Evolutionary conservation across 2,888 invertebrate genomes (phyloP), one percentile per base, ranked within the genome.

Genomic region (Lamproptera curius): DNA sequence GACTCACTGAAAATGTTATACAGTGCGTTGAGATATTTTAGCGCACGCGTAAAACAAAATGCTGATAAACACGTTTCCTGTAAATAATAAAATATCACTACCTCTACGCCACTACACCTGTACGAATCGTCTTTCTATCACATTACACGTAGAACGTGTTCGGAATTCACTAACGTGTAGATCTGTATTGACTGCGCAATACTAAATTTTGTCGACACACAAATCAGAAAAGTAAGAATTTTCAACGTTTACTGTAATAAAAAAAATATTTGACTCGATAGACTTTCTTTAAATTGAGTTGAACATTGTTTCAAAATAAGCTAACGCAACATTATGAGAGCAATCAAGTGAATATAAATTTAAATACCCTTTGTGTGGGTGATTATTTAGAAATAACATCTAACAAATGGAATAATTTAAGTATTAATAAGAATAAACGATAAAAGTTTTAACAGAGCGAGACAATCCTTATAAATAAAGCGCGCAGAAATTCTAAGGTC

Each of bases 41-140:
- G n/a, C n/a, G n/a, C n/a, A n/a, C n/a, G n/a, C n/a, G n/a, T n/a
- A n/a, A n/a, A n/a, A n/a, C n/a, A 15, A 31, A 31, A 15, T 28
- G 9, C 41, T 31, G 41, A 33, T 41, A 16, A 35, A 23, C 20
- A 15, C 23, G 36, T 23, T 43, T 35, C 36, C 36, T 36, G 36
- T 43, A 43, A 42, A 43, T 43, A 43, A 35, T 43, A 43, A 43
- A 43, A 43, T 43, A 43, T 43, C 43, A 36, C n/a, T 43, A 26
- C 14, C 3, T 34, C 8, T 15, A 28, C 16, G 17, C 14, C 2
- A 31, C 10, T 10, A 41, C 15, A 40, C 13, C 11, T 13, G n/a
- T 16, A 3, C 26, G 36, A 23, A 26, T 36, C 35, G 15, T 13
- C 43, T 36, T 33, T n/a, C 17, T 31, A 31, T 40, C 28, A 11